Base-by-base conservation (phyloP, 2,797 vertebrate genomes). In the Scarus forsteni region DNA sequence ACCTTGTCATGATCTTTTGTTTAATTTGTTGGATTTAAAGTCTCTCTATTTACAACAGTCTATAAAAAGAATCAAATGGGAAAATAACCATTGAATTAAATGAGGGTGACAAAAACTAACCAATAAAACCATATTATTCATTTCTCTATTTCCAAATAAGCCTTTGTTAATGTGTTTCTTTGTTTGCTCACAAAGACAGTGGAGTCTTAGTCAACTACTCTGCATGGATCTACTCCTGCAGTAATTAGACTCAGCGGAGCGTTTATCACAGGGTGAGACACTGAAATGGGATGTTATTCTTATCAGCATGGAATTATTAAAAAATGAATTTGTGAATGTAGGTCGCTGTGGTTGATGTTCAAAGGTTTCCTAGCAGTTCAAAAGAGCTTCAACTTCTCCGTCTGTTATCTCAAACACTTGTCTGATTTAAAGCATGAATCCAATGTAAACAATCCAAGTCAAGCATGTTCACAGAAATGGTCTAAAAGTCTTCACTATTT, bases 241-340 rank as follows among this genome's bases (percentile, higher is more conserved):
- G 71, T 79, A 71, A 75, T 81, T 77, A 48, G 75, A 52, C 72
- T 70, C 69, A 65, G 73, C 42, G 10, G 70, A 49, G 38, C 66
- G 52, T 35, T 62, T 57, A 74, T 55, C 66, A 73, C 65, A 70
- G 45, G 5, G 3, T 50, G 60, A 59, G 56, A 80, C 66, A 63
- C 70, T 77, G 8, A 69, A 81, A 79, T 54, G 38, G 56, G 58
- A 79, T 81, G 68, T 75, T 80, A 75, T 73, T 77, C 56, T 80
- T 73, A 80, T 76, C 72, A 67, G 67, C 80, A 68, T 86, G 72
- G 88, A 84, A 87, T 83, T 70, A 61, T 46, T 50, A 60, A 70
- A 73, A 88, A 83, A 80, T 44, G 73, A 70, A 81, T 83, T 85
- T 86, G 16, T 82, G 66, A 82, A 86, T 82, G 40, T 79, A 65